Percentiles rank a stretch among this genome's conserved stretches.
Conservation (phyloP, 2,113 vertebrate species). For the Laticauda laticaudata region DNA sequence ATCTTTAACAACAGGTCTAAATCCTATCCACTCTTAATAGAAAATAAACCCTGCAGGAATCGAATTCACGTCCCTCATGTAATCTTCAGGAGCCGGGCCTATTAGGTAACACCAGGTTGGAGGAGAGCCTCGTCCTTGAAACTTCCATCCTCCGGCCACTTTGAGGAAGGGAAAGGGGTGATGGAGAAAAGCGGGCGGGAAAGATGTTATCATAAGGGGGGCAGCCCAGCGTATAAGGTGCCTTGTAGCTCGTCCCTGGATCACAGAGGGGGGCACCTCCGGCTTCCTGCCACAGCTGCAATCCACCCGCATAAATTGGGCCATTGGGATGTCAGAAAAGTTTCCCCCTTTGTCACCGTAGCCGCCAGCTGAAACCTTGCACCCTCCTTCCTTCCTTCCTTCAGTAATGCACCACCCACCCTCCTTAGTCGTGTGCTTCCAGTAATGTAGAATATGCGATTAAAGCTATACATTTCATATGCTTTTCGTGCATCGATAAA, state of each 20-base stretch:
- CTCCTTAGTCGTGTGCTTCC: neutral
- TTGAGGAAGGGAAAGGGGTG: neutral
- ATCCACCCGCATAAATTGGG: neutral
- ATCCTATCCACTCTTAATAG: neutral
- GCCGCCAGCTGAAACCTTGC: neutral
- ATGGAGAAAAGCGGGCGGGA: neutral
- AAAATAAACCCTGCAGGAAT: neutral
- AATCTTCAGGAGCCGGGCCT: neutral
- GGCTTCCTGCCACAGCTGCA: neutral
- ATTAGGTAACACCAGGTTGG: neutral
- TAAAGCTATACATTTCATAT: neutral
- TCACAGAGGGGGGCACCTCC: neutral
- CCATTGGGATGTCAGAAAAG: neutral
- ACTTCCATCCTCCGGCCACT: neutral
- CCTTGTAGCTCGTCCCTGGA: neutral
- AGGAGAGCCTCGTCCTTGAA: neutral
- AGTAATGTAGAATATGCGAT: neutral
- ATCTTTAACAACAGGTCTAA: neutral
- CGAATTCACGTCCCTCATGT: neutral
- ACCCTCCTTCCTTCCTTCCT: neutral
- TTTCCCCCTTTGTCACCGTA: neutral
- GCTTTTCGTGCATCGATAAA: conserved; percentile 46
- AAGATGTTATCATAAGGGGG: neutral
- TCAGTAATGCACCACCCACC: neutral
- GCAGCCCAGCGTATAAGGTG: neutral